Percentiles rank a stretch among this genome's conserved stretches.
Evolutionary conservation across 2,888 invertebrate species (phyloP).

Genomic region (Calephelis perditalis): DNA sequence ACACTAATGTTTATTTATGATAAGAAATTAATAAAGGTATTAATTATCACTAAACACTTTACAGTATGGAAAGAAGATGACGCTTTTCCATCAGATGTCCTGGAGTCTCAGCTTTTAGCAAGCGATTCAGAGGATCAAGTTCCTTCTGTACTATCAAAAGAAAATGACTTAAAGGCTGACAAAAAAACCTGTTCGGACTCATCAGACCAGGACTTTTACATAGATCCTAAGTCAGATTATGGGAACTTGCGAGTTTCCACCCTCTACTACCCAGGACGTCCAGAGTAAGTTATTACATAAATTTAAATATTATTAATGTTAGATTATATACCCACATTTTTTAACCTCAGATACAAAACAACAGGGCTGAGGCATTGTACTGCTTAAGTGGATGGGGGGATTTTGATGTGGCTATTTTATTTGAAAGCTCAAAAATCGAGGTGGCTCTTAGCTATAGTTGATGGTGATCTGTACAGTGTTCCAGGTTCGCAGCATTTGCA

Average conservation of each 20-base stretch:
- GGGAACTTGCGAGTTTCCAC: constrained; percentile 79
- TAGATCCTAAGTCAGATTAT: constrained; percentile 75
- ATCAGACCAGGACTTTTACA: constrained; percentile 63
- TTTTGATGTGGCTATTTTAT: too few relatives aligned
- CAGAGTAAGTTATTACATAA: constrained; percentile 63
- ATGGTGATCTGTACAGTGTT: too few relatives aligned
- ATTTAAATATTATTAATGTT: background rate
- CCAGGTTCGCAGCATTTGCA: too few relatives aligned
- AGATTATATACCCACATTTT: too few relatives aligned
- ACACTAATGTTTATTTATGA: too few relatives aligned
- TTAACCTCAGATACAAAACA: background rate
- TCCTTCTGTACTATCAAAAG: constrained; percentile 10
- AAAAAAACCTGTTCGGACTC: background rate
- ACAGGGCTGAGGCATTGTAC: too few relatives aligned
- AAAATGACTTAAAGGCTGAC: background rate
- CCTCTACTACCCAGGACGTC: constrained; percentile 80
- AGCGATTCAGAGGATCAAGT: constrained; percentile 46
- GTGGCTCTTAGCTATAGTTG: background rate
- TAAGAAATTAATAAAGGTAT: too few relatives aligned
- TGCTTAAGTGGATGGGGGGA: too few relatives aligned
- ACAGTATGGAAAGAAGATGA: constrained; percentile 20
- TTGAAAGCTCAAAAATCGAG: background rate
- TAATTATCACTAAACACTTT: background rate
- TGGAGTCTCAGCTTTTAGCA: constrained; percentile 46
- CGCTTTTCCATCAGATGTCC: constrained; percentile 24